Base-by-base conservation (phyloP, 2,888 invertebrate genomes). In the Euspilapteryx auroguttella region DNA sequence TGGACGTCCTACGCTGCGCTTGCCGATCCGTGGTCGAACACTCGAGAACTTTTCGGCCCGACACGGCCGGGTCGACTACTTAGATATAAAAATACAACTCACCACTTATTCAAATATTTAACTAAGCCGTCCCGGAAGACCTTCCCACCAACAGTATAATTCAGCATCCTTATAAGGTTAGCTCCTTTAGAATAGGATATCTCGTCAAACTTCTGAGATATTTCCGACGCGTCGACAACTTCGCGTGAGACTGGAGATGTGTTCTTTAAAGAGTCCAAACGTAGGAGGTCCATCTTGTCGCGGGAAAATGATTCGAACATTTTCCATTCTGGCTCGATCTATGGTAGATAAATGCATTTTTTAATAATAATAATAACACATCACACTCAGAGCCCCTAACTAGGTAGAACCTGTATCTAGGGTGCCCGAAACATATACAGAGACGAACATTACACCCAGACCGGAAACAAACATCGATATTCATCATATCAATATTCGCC, bases 131-230 rank as follows among this genome's bases (percentile, higher is more conserved):
- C 59, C 35, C 63, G 62, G 45, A 82, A 82, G 32, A 78, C 43
- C 1, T 62, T 51, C 31, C 71, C 63, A 0, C 77, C 62, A 12
- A 83, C 51, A 0, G 79, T 79, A 32, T 78, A 68, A 44, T 81
- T 80, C 30, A 83, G 50, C 82, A 82, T 83, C 17, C 80, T 45
- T 21, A 83, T 65, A 4, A 83, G 49, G 33, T 77, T 79, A 4
- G 80, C 81, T 24, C 80, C 80, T 43, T 81, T 81, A 4, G 58
- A 55, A 44, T 80, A 80, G 0, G 78, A 76, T 26, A 79, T 77
- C 32, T 68, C 69, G 44, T 83, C 81, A 44, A 82, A 83, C 39
- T 81, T 78, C 49, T 79, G 79, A 28, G 77, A 71, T 40, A 83
- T 82, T 41, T 81, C 79, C 0, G 66, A 55, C 0, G 78, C 79